Evolutionary conservation across 2,888 invertebrate genomes (phyloP), one percentile per base, ranked within the genome.

Genomic region (Drosophila merina): DNA sequence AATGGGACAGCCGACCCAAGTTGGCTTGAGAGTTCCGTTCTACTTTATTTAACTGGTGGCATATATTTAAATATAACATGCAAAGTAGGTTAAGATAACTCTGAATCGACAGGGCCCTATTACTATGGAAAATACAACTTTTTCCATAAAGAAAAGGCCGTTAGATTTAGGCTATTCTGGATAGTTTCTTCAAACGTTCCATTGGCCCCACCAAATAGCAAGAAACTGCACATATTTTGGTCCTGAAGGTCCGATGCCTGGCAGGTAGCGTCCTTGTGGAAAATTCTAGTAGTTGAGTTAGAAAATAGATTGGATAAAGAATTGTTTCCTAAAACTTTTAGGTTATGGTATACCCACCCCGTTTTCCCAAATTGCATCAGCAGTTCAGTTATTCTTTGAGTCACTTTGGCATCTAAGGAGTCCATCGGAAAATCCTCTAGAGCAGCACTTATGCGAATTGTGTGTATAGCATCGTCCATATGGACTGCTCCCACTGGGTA

Each of bases 391-490:
- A 93, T 76, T 0, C 85, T 78, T 33, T 89, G 79, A 3, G 90
- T 88, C 60, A 93, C 83, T 48, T 76, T 55, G 1, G 89, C 80
- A 60, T 93, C 92, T 1, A 69, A 75, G 0, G 90, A 88, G 7
- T 79, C 75, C 25, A 74, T 72, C 4, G 77, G 72, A 48, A 92
- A 89, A 20, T 89, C 85, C 2, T 81, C 66, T 86, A 87, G 77
- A 54, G 93, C 89, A 1, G 91, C 7, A 0, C 92, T 90, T 25
- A 92, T 88, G 42, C 89, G 88, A 66, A 93, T 92, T 5, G 93
- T 84, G 68, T 93, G 93, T n/a, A 93, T 71, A 7, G 92, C 82
- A 75, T 93, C 93, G 77, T 93, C 93, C 73, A 92, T 91, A 75
- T 93, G 93, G 1, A 90, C 88, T 1, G 91, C 90, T 7, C 89